phyloP scores from a whole-genome alignment of 2,797 vertebrate species.

The Enteromius paludinosus region DNA sequence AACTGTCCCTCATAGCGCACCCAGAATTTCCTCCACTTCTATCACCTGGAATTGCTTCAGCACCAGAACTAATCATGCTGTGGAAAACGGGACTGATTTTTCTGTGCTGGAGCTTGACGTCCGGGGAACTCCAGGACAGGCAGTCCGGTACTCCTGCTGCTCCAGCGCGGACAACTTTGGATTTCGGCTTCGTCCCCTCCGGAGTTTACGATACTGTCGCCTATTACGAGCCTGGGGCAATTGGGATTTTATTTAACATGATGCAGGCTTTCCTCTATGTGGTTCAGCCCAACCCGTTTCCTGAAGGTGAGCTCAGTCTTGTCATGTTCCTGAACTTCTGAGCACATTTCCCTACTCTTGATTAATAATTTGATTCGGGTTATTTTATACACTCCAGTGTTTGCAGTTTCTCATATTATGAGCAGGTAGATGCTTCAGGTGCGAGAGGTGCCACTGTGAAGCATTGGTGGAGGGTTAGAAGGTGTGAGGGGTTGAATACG shows the following conservation, averaged over 20 bases:
- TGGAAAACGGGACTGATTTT: constrained; percentile 72
- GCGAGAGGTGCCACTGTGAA: neutral
- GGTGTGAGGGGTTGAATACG: neutral
- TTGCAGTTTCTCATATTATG: neutral
- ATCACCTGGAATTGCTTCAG: constrained; percentile 48
- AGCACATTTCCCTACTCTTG: neutral
- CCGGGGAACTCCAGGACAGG: constrained; percentile 74
- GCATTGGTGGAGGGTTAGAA: neutral
- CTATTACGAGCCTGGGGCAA: constrained; percentile 82
- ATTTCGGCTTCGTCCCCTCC: constrained; percentile 88
- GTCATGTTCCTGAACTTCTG: constrained; percentile 12
- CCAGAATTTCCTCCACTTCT: neutral
- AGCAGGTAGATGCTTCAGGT: constrained; percentile 6
- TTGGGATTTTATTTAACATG: constrained; percentile 86
- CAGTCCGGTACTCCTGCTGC: constrained; percentile 55
- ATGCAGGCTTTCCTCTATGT: constrained; percentile 85
- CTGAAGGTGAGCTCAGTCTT: constrained; percentile 83
- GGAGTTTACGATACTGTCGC: constrained; percentile 87
- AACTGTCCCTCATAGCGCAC: constrained; percentile 42
- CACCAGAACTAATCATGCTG: constrained; percentile 72
- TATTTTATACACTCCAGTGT: neutral
- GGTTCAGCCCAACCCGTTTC: constrained; percentile 91
- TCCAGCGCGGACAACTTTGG: constrained; percentile 75
- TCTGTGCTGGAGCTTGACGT: constrained; percentile 71
- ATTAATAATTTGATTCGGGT: neutral